phyloP scores from a whole-genome alignment of 2,797 vertebrate genomes.

The Natrix natrix region DNA sequence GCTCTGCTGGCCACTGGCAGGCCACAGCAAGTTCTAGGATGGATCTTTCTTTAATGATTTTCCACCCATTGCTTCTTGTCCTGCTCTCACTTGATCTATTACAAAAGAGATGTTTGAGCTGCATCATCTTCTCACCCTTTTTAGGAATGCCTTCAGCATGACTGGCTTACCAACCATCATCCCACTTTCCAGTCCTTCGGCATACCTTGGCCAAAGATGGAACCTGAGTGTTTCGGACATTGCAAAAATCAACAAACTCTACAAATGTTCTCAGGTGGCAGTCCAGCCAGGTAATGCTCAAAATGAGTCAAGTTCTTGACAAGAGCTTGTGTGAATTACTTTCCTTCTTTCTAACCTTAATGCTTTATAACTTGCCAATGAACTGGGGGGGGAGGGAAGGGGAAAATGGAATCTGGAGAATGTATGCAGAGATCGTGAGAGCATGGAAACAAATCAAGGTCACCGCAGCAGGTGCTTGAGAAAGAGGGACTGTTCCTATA shows the following conservation, averaged over 20 bases:
- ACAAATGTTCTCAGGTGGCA: conserved; percentile 52
- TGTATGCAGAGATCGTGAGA: too few relatives aligned
- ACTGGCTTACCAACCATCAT: conserved; percentile 52
- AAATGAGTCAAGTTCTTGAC: not conserved
- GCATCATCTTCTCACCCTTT: not conserved
- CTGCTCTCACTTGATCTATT: not conserved
- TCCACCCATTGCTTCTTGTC: not conserved
- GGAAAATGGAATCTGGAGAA: too few relatives aligned
- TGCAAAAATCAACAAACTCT: conserved; percentile 57
- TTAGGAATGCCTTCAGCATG: conserved; percentile 65
- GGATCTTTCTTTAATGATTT: too few relatives aligned
- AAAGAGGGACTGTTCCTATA: too few relatives aligned
- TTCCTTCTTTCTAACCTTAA: too few relatives aligned
- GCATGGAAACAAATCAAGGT: too few relatives aligned
- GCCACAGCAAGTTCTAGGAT: too few relatives aligned
- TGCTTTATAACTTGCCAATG: too few relatives aligned
- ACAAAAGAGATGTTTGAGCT: not conserved
- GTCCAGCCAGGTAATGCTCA: not conserved
- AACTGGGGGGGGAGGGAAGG: too few relatives aligned
- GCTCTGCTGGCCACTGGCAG: too few relatives aligned
- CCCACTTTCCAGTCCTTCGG: conserved; percentile 26
- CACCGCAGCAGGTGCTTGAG: too few relatives aligned
- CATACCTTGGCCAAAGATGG: conserved; percentile 61
- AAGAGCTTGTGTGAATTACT: not conserved
- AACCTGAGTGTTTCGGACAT: conserved; percentile 62